Percentiles rank a stretch among this genome's conserved stretches.
Conservation (phyloP, 2,888 invertebrate genomes). For the Brachypalpus laphriformis region DNA sequence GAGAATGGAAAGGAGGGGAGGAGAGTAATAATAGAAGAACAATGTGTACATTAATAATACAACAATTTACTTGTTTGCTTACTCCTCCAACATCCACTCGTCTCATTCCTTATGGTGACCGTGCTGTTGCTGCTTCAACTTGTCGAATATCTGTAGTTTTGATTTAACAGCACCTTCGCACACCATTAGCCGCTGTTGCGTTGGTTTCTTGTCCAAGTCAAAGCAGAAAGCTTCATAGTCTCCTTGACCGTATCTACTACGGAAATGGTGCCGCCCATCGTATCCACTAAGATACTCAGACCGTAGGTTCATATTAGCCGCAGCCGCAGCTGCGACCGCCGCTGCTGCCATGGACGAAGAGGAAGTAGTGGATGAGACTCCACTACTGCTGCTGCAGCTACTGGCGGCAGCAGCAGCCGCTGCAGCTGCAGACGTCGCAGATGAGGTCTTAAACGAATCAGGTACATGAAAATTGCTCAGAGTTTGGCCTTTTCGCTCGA, state of each 20-base stretch:
- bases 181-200: constrained; percentile 88
- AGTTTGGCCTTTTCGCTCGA: constrained; percentile 89
- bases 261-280: constrained; percentile 79
- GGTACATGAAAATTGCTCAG: constrained; percentile 83
- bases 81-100: constrained; percentile 42
- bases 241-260: constrained; percentile 78
- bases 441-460: constrained; percentile 79
- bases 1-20: neutral
- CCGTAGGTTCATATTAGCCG: constrained; percentile 80
- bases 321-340: constrained; percentile 77
- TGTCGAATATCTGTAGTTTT: constrained; percentile 93
- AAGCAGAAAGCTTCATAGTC: constrained; percentile 81
- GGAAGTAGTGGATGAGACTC: constrained; percentile 72
- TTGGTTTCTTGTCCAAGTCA: constrained; percentile 82
- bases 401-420: constrained; percentile 65
- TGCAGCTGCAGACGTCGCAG: constrained; percentile 74
- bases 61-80: constrained; percentile 28
- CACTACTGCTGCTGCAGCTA: constrained; percentile 69
- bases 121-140: constrained; percentile 84
- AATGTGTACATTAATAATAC: constrained; percentile 29
- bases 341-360: constrained; percentile 69
- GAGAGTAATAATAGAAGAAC: neutral
- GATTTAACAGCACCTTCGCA: constrained; percentile 94
- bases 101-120: constrained; percentile 72
- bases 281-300: constrained; percentile 79